Evolutionary conservation across 2,888 invertebrate genomes (phyloP).

Genomic region (Acrobasis consociella): DNA sequence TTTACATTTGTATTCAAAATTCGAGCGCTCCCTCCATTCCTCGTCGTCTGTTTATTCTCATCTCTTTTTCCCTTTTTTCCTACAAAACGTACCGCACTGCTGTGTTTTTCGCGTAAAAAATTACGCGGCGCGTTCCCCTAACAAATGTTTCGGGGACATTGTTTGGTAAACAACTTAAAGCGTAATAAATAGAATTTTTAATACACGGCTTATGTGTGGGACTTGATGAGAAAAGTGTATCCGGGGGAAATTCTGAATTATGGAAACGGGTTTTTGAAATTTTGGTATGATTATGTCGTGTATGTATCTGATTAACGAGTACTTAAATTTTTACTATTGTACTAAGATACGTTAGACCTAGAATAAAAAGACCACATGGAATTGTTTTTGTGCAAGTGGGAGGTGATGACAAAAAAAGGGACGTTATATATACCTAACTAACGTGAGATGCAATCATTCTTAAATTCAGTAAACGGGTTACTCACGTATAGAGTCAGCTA

Average conservation of each 20-base stretch:
- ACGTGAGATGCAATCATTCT: too few species aligned
- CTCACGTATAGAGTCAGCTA: too few species aligned
- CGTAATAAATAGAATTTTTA: slow-evolving; percentile 55
- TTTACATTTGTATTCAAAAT: slow-evolving; percentile 84
- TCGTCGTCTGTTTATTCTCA: slow-evolving; percentile 82
- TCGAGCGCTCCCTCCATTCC: slow-evolving; percentile 79
- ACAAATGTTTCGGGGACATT: slow-evolving; percentile 70
- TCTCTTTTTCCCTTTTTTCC: slow-evolving; percentile 63
- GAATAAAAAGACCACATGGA: too few species aligned
- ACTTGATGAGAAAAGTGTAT: slow-evolving; percentile 20
- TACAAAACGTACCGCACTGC: slow-evolving; percentile 78
- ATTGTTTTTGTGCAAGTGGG: too few species aligned
- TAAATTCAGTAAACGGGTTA: too few species aligned
- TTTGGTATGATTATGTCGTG: not conserved
- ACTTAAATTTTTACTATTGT: too few species aligned
- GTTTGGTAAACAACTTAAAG: slow-evolving; percentile 66
- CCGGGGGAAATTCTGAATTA: slow-evolving; percentile 13
- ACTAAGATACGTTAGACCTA: too few species aligned
- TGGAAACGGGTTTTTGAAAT: slow-evolving; percentile 7
- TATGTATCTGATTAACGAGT: too few species aligned
- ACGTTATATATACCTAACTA: too few species aligned
- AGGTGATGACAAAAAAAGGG: too few species aligned
- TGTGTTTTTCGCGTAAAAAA: slow-evolving; percentile 80
- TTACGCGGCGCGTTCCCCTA: slow-evolving; percentile 67
- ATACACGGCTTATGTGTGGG: slow-evolving; percentile 23